Evolutionary conservation across 2,113 vertebrate species (phyloP), one percentile per base, ranked within the genome.

Genomic region (Speoplatyrhinus poulsoni): DNA sequence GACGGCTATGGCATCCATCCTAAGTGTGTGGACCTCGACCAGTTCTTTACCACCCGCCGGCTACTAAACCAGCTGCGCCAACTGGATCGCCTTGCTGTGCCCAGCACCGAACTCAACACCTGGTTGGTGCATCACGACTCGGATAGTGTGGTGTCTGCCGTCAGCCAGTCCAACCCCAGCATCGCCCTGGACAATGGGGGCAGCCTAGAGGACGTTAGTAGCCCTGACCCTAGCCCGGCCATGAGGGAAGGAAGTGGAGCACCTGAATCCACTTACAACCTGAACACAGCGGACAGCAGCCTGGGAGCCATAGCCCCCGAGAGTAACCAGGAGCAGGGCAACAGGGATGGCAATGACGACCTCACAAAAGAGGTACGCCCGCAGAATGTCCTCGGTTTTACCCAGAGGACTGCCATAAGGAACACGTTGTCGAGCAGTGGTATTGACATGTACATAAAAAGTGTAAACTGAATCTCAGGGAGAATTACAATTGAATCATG

Each of bases 1-100:
- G 96, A 96, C 67, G 98, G 97, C 49, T 96, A 99, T 95, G 98
- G 95, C 80, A 94, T 99, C 87, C 98, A 98, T 93, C 98, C 96
- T 62, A 99, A 99, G 79, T 98, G 98, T 68, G 95, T 98, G 91
- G 96, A 98, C 86, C 92, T 98, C 74, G 96, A 99, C 90, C 96
- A 92, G 76, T 98, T 95, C 87, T 97, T 99, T 88, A 94, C 93
- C 0, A 92, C 96, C 54, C 94, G 95, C 12, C 91, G 96, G 75
- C 90, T 99, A 74, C 92, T 99, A 83, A 97, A 94, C 91, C 95
- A 95, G 89, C 96, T 99, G 90, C 93, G 95, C 85, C 95, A 96
- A 55, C 93, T 99, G 92, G 95, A 98, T 92, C 89, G 96, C 83
- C 82, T 98, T 76, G 94, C 90, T 13, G 96, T 99, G 87, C 98